Evolutionary conservation across 2,888 invertebrate species (phyloP), one percentile per base, ranked within the genome.

Genomic region (Pyrrhosoma nymphula): DNA sequence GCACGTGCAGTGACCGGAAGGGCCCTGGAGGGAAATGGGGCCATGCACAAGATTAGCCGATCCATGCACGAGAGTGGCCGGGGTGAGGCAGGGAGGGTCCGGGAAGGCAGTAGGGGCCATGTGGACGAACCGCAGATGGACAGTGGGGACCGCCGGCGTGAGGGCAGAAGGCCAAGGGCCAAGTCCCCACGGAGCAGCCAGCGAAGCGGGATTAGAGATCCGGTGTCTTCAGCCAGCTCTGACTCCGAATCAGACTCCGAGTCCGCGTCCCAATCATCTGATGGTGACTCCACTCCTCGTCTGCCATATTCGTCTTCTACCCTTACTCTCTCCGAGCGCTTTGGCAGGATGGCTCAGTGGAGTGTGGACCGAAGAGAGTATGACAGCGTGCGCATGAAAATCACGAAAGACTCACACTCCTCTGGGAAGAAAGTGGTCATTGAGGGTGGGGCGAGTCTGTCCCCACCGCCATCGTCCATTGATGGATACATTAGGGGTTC

Each of bases 271-370:
- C 75, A 69, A 47, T 69, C 69, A 39, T 69, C 69, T 16, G 93
- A 93, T 12, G 93, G 69, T n/a, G 93, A 93, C 75, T 69, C 93
- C 16, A 69, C 97, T 95, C 97, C 96, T 96, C 97, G 98, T 95
- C 2, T 47, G 47, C 47, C 47, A 8, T 47, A 47, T 47, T 47
- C 47, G 8, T 47, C 47, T 47, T 47, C 47, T 47, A 47, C 47
- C 47, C 97, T 99, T 96, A 99, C 99, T 0, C 97, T 99, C 26
- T 99, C 99, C 0, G 99, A 99, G 97, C 97, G 97, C 47, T 99
- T 99, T 97, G 99, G 99, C 96, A 99, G 99, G 97, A 98, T 99
- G 98, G 99, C 99, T 47, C 99, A 99, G 96, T 99, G 99, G 98
- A 98, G 98, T 95, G 98, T 98, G 6, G 99, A 99, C 97, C 97